These are phyloP conservation scores for Aulostomus chinensis DNA, from an alignment of 2,797 vertebrate genomes.

Conservation along the genomic window DNA sequence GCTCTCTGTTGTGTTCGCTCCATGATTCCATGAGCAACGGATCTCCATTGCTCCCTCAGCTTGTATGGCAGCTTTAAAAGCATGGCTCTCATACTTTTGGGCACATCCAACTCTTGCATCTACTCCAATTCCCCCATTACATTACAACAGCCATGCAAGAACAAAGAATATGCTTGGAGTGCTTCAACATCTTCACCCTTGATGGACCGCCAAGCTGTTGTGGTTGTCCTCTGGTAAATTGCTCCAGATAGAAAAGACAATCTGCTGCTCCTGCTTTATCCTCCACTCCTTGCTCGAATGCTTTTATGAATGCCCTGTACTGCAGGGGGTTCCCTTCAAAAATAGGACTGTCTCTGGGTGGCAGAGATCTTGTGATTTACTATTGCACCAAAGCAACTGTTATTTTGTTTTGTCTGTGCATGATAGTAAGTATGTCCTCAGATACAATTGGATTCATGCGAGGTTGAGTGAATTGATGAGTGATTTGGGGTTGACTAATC, in stretches of 20 bases:
- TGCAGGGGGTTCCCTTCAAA: slow-evolving; percentile 11
- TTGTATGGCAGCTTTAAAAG: slow-evolving; percentile 2
- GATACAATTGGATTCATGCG: too few species aligned
- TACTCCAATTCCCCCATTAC: slow-evolving; percentile 3
- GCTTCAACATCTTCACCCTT: slow-evolving; percentile 8
- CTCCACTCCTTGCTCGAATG: slow-evolving; percentile 12
- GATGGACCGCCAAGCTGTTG: neutral
- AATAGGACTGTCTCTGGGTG: slow-evolving; percentile 2
- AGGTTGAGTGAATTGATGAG: neutral
- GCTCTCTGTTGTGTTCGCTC: neutral
- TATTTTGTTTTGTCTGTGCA: slow-evolving; percentile 17
- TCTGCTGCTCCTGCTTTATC: neutral
- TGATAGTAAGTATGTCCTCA: neutral
- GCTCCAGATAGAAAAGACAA: slow-evolving; percentile 8
- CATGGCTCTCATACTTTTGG: slow-evolving; percentile 7
- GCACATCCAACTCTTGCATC: slow-evolving; percentile 15
- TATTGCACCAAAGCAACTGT: neutral
- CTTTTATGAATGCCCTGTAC: slow-evolving; percentile 3
- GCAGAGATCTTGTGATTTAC: slow-evolving; percentile 1
- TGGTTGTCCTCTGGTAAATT: slow-evolving; percentile 5
- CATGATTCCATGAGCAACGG: neutral
- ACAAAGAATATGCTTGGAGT: slow-evolving; percentile 3
- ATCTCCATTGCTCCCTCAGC: slow-evolving; percentile 7
- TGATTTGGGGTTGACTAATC: neutral
- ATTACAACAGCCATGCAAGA: slow-evolving; percentile 9